A percentile compares a stretch with the other conserved stretches of the same genome.
phyloP scores from a whole-genome alignment of 2,797 vertebrate genomes.

The Chrysolophus pictus region DNA sequence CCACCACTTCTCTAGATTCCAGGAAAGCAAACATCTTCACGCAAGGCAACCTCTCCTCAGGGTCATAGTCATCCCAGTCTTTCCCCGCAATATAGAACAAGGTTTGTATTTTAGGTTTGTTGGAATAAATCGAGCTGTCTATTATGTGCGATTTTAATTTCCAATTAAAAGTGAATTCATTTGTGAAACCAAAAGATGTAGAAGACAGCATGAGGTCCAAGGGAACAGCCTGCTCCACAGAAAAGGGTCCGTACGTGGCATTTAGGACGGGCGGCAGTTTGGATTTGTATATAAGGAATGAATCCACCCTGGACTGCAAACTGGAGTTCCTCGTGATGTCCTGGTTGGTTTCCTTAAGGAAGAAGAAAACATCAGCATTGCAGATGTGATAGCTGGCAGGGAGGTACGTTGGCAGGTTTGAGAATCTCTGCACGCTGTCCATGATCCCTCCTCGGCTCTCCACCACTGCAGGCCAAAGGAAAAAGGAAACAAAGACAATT shows the following conservation, averaged over 20 bases:
- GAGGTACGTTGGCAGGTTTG: slow-evolving; percentile 89
- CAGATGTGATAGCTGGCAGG: slow-evolving; percentile 85
- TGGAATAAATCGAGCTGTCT: slow-evolving; percentile 84
- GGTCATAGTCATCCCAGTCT: slow-evolving; percentile 86
- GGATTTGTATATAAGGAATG: slow-evolving; percentile 89
- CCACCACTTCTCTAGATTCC: slow-evolving; percentile 84
- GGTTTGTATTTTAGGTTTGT: slow-evolving; percentile 90
- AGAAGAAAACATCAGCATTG: slow-evolving; percentile 87
- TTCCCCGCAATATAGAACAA: slow-evolving; percentile 91
- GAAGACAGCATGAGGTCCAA: slow-evolving; percentile 85
- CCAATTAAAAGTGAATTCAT: slow-evolving; percentile 89
- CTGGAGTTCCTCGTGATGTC: slow-evolving; percentile 94
- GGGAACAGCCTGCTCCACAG: slow-evolving; percentile 83
- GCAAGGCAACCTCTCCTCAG: slow-evolving; percentile 85
- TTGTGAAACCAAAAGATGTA: slow-evolving; percentile 77
- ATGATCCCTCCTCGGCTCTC: slow-evolving; percentile 76
- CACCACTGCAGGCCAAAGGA: slow-evolving; percentile 76
- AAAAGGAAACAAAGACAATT: slow-evolving; percentile 49
- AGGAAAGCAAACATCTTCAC: slow-evolving; percentile 87
- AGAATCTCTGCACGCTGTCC: slow-evolving; percentile 84
- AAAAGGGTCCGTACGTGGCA: slow-evolving; percentile 91
- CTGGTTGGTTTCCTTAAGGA: slow-evolving; percentile 93
- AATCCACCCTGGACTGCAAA: slow-evolving; percentile 87
- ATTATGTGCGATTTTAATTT: slow-evolving; percentile 91
- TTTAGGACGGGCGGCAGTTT: slow-evolving; percentile 83